Conservation (phyloP, 1,140 invertebrate genomes). For the Mizuhopecten yessoensis region DNA sequence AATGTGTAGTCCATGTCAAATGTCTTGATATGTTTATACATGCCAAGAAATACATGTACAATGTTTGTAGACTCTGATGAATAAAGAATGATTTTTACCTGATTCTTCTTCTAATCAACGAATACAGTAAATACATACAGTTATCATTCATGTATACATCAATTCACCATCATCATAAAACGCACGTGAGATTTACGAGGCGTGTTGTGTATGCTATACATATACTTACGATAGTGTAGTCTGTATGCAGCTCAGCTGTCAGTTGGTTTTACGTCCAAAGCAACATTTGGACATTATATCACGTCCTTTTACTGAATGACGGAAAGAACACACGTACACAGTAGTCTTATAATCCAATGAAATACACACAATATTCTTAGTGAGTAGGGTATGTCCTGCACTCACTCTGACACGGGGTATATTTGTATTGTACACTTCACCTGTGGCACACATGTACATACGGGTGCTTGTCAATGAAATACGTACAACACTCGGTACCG, state of each 20-base stretch:
- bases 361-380: background rate
- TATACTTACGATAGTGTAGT: background rate
- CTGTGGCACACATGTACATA: background rate
- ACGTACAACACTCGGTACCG: background rate
- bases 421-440: background rate
- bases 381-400: background rate
- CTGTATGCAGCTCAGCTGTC: background rate
- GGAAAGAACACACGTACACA: background rate
- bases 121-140: background rate
- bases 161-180: background rate
- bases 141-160: background rate
- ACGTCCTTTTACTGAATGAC: background rate
- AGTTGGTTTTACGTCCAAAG: background rate
- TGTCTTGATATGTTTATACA: background rate
- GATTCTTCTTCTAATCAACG: too few species aligned
- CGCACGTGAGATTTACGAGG: background rate
- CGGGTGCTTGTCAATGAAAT: too few species aligned
- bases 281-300: background rate
- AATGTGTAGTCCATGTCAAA: too few species aligned
- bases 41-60: background rate
- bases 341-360: background rate
- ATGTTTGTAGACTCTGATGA: too few species aligned
- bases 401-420: too few species aligned
- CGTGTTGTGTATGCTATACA: background rate
- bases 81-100: too few species aligned